These are phyloP conservation scores for Rallus limicola DNA, from an alignment of 2,113 vertebrate species.

Conservation along the genomic window DNA sequence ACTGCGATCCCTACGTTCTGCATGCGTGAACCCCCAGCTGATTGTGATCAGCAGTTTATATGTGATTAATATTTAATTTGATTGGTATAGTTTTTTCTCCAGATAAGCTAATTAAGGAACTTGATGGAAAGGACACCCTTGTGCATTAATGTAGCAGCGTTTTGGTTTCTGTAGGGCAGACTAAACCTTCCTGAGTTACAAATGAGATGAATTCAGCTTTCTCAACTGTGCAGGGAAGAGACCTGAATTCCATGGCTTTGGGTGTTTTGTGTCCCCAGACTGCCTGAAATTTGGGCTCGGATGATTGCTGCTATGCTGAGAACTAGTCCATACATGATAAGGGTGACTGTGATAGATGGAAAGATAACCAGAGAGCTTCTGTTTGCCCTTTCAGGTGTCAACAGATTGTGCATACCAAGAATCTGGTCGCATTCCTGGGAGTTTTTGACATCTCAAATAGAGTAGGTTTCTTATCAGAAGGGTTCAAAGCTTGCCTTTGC, in stretches of 20 bases:
- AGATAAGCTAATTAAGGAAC: slow-evolving; percentile 77
- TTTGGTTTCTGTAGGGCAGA: slow-evolving; percentile 52
- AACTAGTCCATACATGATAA: background rate
- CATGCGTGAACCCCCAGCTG: slow-evolving; percentile 57
- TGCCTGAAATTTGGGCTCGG: background rate
- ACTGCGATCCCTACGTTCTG: slow-evolving; percentile 43
- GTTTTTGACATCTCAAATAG: background rate
- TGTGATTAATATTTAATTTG: slow-evolving; percentile 82
- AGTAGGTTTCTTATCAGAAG: slow-evolving; percentile 2
- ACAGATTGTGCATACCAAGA: background rate
- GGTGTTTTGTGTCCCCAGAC: background rate
- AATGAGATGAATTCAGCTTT: background rate
- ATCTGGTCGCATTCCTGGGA: background rate
- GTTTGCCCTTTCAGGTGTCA: background rate
- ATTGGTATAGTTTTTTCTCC: slow-evolving; percentile 75
- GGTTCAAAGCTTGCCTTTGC: slow-evolving; percentile 6
- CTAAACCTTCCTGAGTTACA: slow-evolving; percentile 29
- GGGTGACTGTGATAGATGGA: background rate
- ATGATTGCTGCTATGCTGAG: background rate
- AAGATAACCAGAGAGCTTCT: background rate
- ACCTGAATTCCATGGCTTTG: background rate
- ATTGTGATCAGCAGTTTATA: slow-evolving; percentile 78
- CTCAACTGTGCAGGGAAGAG: background rate
- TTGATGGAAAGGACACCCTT: slow-evolving; percentile 57
- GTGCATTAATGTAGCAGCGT: slow-evolving; percentile 49